Evolutionary conservation across 2,797 vertebrate species (phyloP).

Genomic region (Pseudochromis fuscus): DNA sequence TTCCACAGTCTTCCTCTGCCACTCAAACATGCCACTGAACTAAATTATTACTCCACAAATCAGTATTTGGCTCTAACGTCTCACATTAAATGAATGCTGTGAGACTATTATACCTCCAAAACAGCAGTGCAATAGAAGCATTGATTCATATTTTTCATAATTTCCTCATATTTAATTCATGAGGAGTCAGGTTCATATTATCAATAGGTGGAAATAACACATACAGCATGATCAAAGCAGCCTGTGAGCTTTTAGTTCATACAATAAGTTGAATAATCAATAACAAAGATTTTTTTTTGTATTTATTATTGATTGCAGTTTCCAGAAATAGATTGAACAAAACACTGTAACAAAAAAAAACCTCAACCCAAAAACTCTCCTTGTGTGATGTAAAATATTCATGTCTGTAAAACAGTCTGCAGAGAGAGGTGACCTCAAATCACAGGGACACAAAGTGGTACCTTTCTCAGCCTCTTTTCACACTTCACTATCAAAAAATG

Average conservation of each 20-base stretch:
- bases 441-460: conserved; percentile 15
- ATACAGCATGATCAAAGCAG: conserved; percentile 6
- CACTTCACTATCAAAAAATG: conserved; percentile 30
- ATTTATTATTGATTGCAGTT: conserved; percentile 1
- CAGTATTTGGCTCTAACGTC: neutral
- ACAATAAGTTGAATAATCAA: neutral
- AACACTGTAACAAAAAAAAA: neutral
- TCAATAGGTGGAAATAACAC: neutral
- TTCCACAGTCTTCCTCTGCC: neutral
- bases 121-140: neutral
- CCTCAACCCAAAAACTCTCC: neutral
- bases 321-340: conserved; percentile 15
- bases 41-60: neutral
- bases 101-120: neutral
- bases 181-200: conserved; percentile 1
- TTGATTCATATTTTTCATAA: neutral
- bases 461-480: conserved; percentile 13
- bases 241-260: conserved; percentile 18
- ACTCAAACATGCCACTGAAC: too few species aligned
- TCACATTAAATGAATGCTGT: neutral
- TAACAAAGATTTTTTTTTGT: neutral
- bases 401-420: conserved; percentile 27
- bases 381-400: conserved; percentile 37
- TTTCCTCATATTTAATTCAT: conserved; percentile 17
- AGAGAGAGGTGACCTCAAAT: conserved; percentile 37